Conservation (phyloP, 2,113 vertebrate species). For the Nothoprocta pentlandii region DNA sequence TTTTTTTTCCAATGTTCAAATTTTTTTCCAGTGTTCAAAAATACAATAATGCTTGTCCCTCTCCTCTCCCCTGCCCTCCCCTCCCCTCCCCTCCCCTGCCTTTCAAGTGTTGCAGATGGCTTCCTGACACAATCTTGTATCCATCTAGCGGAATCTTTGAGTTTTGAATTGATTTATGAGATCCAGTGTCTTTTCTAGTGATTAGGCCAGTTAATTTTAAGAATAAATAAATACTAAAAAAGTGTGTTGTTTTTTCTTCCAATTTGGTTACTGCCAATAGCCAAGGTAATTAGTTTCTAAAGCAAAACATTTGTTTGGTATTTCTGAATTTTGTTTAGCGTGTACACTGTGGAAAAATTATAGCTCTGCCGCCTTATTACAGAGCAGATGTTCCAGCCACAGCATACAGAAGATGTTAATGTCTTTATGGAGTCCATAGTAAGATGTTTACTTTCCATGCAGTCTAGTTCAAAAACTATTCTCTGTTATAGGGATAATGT, state of each 20-base stretch:
- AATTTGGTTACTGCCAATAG: background rate
- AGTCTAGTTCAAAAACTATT: background rate
- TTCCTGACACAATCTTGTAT: background rate
- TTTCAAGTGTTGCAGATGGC: background rate
- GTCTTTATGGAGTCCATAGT: background rate
- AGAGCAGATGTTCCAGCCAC: background rate
- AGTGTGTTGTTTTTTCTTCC: background rate
- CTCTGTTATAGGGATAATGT: background rate
- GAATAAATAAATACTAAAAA: background rate
- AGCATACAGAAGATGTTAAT: background rate
- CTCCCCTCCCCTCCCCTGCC: background rate
- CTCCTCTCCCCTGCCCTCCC: too few relatives aligned
- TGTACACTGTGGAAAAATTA: background rate
- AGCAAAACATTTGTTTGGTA: background rate
- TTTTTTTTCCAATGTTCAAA: too few relatives aligned
- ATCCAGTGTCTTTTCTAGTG: background rate
- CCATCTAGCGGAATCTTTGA: background rate
- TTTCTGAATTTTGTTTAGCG: background rate
- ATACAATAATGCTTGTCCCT: background rate
- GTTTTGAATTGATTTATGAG: background rate
- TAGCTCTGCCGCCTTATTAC: background rate
- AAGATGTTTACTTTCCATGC: background rate
- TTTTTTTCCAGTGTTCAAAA: background rate
- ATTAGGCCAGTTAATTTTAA: background rate
- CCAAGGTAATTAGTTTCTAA: background rate